Base-by-base conservation (phyloP, 2,113 vertebrate genomes). In the Oncorhynchus masou region DNA sequence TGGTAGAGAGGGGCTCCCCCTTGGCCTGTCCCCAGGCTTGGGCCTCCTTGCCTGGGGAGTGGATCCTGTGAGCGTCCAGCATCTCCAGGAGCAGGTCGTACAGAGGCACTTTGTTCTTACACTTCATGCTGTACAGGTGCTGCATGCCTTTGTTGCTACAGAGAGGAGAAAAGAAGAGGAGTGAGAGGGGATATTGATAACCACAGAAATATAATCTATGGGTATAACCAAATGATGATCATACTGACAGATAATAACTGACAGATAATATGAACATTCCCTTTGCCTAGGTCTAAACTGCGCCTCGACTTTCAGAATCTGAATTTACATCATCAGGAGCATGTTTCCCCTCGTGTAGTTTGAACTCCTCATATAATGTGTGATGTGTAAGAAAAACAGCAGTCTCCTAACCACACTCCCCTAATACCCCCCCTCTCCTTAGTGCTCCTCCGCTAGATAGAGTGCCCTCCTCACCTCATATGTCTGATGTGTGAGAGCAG, bases 81-180 rank as follows among this genome's bases (percentile, higher is more conserved):
- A 98, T 97, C 92, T 99, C 98, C 92, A 99, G 91, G 88, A 99
- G 88, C 79, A 99, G 93, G 85, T 99, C 97, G 0, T 99, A 99
- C 57, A 99, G 94, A 0, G 97, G 98, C 39, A 99, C 96, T 48
- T 96, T 95, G 0, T 99, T 99, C 92, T 99, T 99, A 85, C 96
- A 99, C 89, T 99, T 99, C 95, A 99, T 98, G 67, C 80, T 98
- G 93, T 99, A 99, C 31, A 99, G 93, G 73, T 99, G 98, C 88
- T 99, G 97, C 97, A 99, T 99, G 81, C 98, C 98, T 91, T 99
- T 99, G 94, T 99, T 98, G 87, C 98, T 99, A 89, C 59, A 65
- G 77, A 76, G 73, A 68, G 48, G 27, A 62, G 70, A 74, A 5
- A 34, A 27, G n/a, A 65, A 7, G 39, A 45, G 8, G 24, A 64